Base-by-base conservation (phyloP, 1,140 invertebrate genomes). In the Frieseomelitta varia region DNA sequence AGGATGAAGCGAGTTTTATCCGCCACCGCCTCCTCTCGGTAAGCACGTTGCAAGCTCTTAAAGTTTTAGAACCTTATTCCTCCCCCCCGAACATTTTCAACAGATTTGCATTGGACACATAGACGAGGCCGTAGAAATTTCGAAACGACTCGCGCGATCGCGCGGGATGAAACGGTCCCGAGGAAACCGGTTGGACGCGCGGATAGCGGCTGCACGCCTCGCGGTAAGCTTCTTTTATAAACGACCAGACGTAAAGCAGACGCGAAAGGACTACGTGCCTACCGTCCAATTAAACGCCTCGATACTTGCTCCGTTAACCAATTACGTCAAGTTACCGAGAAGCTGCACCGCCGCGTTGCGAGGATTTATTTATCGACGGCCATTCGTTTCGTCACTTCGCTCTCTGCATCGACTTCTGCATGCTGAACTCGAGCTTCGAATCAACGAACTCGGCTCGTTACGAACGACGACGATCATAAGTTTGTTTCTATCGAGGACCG, bases 301-400 rank as follows among this genome's bases (percentile, higher is more conserved):
- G 81, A 83, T 83, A 69, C 53, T 68, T n/a, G 74, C 63, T 27
- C 81, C 63, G 65, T 83, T 83, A 77, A 77, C 74, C 81, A 83
- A 77, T 83, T 83, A 83, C 73, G 74, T 83, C 78, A 69, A 75
- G 65, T 69, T 83, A 69, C 65, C 10, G 34, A 69, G 72, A 58
- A 83, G 34, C 51, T 55, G 21, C 14, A 53, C 51, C 67, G 80
- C 51, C 56, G 73, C 65, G 75, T 51, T 51, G 51, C 30, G 53
- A 15, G 65, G 65, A 6, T 6, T 68, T 83, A 78, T 77, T 83
- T 78, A 83, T 77, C 11, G 81, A 15, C 34, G 15, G 63, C 27
- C 17, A 51, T 82, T 68, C n/a, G 74, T 68, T 78, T 69, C 65
- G 39, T 69, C 65, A 58, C 73, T 15, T 39, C 11, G 30, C 27